Evolutionary conservation across 1,140 invertebrate genomes (phyloP).

Genomic region (Eciton burchellii): DNA sequence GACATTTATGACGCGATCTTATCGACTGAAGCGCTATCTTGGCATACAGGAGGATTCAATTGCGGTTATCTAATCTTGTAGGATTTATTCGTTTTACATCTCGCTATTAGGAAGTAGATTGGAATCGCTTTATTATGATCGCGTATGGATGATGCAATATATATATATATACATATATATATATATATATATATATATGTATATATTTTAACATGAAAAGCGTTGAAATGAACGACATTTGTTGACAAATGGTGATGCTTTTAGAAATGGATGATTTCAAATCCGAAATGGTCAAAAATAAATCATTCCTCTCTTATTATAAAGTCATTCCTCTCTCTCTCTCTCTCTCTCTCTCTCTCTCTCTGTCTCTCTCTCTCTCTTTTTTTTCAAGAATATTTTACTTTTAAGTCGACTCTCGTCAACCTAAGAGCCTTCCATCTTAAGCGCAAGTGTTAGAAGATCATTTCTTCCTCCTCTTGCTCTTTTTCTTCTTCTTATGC

Average conservation of each 20-base stretch:
- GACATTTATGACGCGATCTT: slow-evolving; percentile 15
- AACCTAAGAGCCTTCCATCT: no score
- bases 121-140: neutral
- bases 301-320: no score
- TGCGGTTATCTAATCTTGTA: neutral
- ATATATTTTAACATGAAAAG: no score
- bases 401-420: neutral
- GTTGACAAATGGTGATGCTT: no score
- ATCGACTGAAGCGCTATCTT: neutral
- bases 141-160: neutral
- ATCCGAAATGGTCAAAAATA: neutral
- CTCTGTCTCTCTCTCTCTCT: no score
- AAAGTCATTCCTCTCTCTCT: no score
- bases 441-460: no score
- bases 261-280: neutral
- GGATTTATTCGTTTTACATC: slow-evolving; percentile 2
- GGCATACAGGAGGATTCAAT: neutral
- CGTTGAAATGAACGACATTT: no score
- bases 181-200: no score
- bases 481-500: slow-evolving; percentile 18
- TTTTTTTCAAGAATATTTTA: neutral
- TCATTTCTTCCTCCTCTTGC: slow-evolving; percentile 28
- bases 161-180: no score
- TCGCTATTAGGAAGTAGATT: neutral
- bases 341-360: no score